Evolutionary conservation across 2,113 vertebrate genomes (phyloP).

Genomic region (Aptenodytes patagonicus): DNA sequence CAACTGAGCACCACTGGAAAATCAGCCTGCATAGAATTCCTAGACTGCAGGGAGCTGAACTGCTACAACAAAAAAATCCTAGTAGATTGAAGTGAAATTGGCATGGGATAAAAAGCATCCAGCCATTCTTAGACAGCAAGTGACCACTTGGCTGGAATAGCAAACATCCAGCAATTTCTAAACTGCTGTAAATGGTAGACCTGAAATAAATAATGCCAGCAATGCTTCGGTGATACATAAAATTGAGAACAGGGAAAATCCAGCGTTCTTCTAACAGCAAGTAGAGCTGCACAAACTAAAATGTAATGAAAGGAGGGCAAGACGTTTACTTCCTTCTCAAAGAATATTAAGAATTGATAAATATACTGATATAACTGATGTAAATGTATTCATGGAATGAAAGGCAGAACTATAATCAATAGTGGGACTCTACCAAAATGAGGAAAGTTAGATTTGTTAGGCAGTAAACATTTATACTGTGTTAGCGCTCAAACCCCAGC

Average conservation of each 20-base stretch:
- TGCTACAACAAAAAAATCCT: not conserved
- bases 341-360: not conserved
- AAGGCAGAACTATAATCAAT: not conserved
- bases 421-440: not conserved
- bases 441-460: not conserved
- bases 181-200: not conserved
- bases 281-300: not conserved
- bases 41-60: not conserved
- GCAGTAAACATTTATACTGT: not conserved
- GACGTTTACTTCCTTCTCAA: not conserved
- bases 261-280: not conserved
- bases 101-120: not conserved
- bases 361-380: not conserved
- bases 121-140: not conserved
- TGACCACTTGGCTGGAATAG: not conserved
- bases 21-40: not conserved
- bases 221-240: not conserved
- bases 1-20: not conserved
- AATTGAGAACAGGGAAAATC: not conserved
- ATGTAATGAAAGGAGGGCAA: not conserved
- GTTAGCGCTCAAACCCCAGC: not conserved
- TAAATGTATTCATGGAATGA: not conserved
- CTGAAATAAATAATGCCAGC: not conserved
- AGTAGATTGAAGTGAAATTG: not conserved
- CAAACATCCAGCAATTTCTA: not conserved